phyloP scores from a whole-genome alignment of 2,113 vertebrate genomes.

The Calyptomena viridis region DNA sequence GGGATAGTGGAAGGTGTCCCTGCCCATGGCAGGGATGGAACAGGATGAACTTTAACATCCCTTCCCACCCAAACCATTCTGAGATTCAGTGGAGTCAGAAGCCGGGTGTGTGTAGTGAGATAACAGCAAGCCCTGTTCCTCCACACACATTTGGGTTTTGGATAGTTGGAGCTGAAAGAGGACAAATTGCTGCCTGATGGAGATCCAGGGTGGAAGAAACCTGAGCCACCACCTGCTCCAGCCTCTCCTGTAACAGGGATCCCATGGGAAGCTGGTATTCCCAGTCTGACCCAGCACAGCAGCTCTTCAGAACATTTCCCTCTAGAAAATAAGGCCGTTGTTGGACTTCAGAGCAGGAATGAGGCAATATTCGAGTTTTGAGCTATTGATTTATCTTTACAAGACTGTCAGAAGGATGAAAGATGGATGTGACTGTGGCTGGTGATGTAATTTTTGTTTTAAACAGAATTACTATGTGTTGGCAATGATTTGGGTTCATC shows the following conservation, averaged over 20 bases:
- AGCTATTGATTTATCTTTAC: background rate
- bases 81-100: background rate
- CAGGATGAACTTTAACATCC: background rate
- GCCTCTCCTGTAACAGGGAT: background rate
- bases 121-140: background rate
- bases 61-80: background rate
- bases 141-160: rapidly evolving
- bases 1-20: background rate
- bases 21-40: background rate
- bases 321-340: background rate
- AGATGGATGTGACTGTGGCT: background rate
- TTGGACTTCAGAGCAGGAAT: background rate
- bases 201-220: background rate
- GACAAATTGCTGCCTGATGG: too few species aligned
- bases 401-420: background rate
- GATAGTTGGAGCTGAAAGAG: rapidly evolving
- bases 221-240: background rate
- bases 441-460: background rate
- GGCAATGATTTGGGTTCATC: background rate
- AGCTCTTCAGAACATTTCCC: background rate
- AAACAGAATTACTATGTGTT: background rate
- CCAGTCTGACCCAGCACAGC: background rate
- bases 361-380: background rate
- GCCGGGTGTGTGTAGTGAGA: background rate
- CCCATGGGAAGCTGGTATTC: rapidly evolving